Evolutionary conservation across 1,140 invertebrate species (phyloP).

Genomic region (Rhopalosiphum maidis): DNA sequence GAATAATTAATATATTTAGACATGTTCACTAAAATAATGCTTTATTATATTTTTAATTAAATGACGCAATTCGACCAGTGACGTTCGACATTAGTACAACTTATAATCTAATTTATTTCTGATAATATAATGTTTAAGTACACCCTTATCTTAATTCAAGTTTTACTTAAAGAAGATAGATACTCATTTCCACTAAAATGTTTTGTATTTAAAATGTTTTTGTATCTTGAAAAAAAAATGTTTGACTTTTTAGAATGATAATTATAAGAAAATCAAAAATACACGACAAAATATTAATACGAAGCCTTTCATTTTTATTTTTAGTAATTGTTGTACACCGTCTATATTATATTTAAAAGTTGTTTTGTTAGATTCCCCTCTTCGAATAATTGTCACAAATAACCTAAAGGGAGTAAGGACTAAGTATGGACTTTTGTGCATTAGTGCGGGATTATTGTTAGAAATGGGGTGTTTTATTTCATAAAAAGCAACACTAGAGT

Average conservation of each 20-base stretch:
- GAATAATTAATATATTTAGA: not conserved
- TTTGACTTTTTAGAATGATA: too few relatives aligned
- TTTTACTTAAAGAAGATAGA: too few relatives aligned
- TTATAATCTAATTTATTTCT: too few relatives aligned
- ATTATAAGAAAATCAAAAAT: not conserved
- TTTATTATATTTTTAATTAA: not conserved
- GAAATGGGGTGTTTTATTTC: constrained; percentile 21
- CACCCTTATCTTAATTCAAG: too few relatives aligned
- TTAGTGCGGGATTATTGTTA: not conserved
- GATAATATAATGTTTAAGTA: too few relatives aligned
- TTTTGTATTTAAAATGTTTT: too few relatives aligned
- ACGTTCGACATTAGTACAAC: too few relatives aligned
- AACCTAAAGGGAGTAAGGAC: constrained; percentile 17
- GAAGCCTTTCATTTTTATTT: not conserved
- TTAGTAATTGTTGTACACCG: not conserved
- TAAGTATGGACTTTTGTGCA: constrained; percentile 29
- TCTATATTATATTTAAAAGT: not conserved
- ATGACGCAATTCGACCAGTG: not conserved
- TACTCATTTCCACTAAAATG: too few relatives aligned
- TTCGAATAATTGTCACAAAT: constrained; percentile 45
- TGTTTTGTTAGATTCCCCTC: not conserved
- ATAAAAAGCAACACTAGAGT: constrained; percentile 7
- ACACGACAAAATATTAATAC: not conserved
- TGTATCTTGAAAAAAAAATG: too few relatives aligned
- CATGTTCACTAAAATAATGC: not conserved